Base-by-base conservation (phyloP, 1,140 invertebrate genomes). In the Lucilia sericata region DNA sequence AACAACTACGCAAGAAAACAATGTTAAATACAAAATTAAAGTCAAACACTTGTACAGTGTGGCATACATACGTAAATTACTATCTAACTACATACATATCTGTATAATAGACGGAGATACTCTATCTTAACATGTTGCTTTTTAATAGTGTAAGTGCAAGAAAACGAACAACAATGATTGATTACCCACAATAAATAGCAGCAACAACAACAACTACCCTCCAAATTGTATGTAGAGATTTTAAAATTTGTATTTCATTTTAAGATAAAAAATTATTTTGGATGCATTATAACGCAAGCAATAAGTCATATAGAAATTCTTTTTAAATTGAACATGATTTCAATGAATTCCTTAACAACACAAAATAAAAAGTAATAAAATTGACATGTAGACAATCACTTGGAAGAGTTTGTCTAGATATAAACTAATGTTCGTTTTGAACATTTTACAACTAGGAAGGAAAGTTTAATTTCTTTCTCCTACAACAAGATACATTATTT, bases 301-400 rank as follows among this genome's bases (percentile, higher is more conserved):
- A 70, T 70, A 70, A 70, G n/a, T 70, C 65, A 70, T 70, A 70
- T 2, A 70, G 19, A 78, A 80, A 80, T 80, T 49, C 42, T 80
- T 80, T 30, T 80, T 49, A 80, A 80, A 80, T 80, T 80, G 76
- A 80, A 80, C 76, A 80, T 80, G 76, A 80, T 49, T 80, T 80
- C 76, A 80, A 80, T 80, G 76, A 42, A 80, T 80, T 51, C 49
- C 76, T 80, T 80, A 19, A 25, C n/a, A 30, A 49, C 47, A 12
- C 34, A 76, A 13, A 76, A 30, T 21, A 17, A 10, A 78, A 21
- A 80, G 19, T 51, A 51, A 80, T 49, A 25, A 80, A 49, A 80
- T 80, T 80, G 76, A 80, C 76, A 80, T 49, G 76, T 49, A 21
- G 65, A 70, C 65, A 14, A 60, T 60, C 51, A 60, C 2, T 12